Conservation (phyloP, 2,797 vertebrate genomes). For the Paramormyrops hopkinsi region DNA sequence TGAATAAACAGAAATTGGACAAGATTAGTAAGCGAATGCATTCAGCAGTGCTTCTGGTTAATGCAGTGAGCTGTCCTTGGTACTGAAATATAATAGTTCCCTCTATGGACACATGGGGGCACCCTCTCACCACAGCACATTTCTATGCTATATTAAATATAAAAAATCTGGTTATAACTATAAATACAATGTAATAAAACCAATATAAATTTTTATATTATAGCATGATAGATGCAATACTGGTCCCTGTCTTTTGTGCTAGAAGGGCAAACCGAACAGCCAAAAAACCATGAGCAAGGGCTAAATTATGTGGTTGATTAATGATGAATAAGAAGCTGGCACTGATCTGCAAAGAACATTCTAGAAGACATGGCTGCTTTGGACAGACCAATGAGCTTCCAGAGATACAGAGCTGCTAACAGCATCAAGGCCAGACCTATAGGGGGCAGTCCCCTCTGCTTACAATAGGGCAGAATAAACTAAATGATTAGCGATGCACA, state of each 20-base stretch:
- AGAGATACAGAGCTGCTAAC: not conserved
- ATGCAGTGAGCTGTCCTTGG: slow-evolving; percentile 4
- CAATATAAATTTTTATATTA: not conserved
- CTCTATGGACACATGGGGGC: slow-evolving; percentile 4
- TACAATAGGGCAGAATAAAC: not conserved
- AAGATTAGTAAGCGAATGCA: not conserved
- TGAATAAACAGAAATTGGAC: not conserved
- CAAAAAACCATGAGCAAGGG: not conserved
- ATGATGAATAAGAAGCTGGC: not conserved
- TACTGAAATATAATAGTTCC: slow-evolving; percentile 8
- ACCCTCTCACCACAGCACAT: not conserved
- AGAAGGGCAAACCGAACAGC: not conserved
- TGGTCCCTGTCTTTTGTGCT: not conserved
- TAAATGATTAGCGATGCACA: not conserved
- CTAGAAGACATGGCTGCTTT: not conserved
- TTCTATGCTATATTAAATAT: not conserved
- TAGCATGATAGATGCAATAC: not conserved
- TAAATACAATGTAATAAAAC: not conserved
- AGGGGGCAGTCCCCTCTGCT: not conserved
- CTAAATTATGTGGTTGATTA: not conserved
- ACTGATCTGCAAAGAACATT: not conserved
- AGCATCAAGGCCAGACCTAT: not conserved
- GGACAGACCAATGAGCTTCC: not conserved
- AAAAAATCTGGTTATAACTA: not conserved
- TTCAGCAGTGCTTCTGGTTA: not conserved